phyloP scores from a whole-genome alignment of 1,140 invertebrate genomes.

The Pinna nobilis region DNA sequence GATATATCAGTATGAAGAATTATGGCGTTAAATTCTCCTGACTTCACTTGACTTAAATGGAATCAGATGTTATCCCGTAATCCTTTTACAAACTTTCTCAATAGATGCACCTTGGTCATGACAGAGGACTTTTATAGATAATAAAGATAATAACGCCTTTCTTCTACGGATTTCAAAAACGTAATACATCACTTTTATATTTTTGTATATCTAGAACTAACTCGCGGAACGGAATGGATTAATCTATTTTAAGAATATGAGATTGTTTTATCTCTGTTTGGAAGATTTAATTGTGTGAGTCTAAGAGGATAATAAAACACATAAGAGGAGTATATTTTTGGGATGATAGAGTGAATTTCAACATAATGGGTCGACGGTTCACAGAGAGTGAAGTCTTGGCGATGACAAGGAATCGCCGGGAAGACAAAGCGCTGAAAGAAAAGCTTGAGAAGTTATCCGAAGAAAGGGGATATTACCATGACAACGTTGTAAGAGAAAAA shows the following conservation, averaged over 20 bases:
- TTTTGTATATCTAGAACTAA: neutral
- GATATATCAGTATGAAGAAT: too few relatives aligned
- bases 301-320: neutral
- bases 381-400: slow-evolving; percentile 36
- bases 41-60: neutral
- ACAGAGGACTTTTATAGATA: slow-evolving; percentile 3
- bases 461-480: slow-evolving; percentile 23
- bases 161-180: slow-evolving; percentile 10
- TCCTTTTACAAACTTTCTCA: slow-evolving; percentile 19
- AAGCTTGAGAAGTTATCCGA: slow-evolving; percentile 20
- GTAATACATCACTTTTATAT: neutral
- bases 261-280: too few relatives aligned
- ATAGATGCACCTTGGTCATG: neutral
- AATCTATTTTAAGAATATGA: too few relatives aligned
- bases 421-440: slow-evolving; percentile 29
- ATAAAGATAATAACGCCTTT: too few relatives aligned
- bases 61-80: slow-evolving; percentile 18
- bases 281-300: neutral
- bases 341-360: neutral
- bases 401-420: slow-evolving; percentile 27
- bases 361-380: slow-evolving; percentile 28
- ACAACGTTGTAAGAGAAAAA: slow-evolving; percentile 27
- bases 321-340: neutral
- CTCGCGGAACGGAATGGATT: too few relatives aligned
- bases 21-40: slow-evolving; percentile 2